Conservation (phyloP, 1,140 invertebrate genomes). For the Helicorthomorpha holstii region DNA sequence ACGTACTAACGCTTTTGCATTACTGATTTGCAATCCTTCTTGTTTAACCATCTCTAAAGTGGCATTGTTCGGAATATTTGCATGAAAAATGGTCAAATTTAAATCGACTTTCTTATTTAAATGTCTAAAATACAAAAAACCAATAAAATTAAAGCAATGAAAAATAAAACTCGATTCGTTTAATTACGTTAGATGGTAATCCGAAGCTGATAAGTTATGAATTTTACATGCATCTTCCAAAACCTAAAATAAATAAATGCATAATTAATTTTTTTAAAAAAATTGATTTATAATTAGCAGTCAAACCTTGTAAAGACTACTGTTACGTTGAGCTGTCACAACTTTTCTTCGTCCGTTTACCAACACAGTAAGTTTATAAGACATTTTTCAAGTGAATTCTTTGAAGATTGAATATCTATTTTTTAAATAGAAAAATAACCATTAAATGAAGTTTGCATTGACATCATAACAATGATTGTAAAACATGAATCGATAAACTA, state of each 20-base stretch:
- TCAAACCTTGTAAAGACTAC: not conserved
- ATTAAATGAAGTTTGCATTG: no score
- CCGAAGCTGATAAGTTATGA: not conserved
- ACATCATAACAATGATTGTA: no score
- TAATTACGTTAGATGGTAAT: not conserved
- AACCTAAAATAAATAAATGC: not conserved
- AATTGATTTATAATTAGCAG: not conserved
- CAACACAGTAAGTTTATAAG: not conserved
- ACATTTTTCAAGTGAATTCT: no score
- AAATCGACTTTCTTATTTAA: not conserved
- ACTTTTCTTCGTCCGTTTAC: not conserved
- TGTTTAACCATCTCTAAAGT: not conserved
- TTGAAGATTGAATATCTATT: no score
- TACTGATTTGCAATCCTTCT: not conserved
- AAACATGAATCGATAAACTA: no score
- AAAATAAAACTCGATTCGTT: not conserved
- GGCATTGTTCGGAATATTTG: not conserved
- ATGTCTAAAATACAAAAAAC: not conserved
- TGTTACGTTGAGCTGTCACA: not conserved
- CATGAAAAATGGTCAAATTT: not conserved
- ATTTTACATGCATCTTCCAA: slow-evolving; percentile 1
- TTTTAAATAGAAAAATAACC: no score
- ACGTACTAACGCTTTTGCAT: not conserved
- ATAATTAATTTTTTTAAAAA: not conserved
- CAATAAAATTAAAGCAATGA: not conserved